phyloP scores from a whole-genome alignment of 2,888 invertebrate genomes.

The Scotopteryx bipunctaria region DNA sequence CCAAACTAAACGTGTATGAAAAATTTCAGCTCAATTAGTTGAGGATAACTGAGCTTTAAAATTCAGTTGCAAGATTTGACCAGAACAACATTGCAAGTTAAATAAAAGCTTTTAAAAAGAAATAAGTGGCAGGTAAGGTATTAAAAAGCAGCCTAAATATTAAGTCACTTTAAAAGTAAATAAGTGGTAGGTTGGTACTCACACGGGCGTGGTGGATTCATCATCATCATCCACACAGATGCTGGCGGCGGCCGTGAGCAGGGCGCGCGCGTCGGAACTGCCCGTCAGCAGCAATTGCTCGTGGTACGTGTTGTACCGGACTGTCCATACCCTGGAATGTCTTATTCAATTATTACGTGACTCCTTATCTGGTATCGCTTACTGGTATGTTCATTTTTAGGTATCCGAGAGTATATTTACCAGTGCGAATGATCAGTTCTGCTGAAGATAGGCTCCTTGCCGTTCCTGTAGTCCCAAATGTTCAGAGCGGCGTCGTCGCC shows the following conservation, averaged over 20 bases:
- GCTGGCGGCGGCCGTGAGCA: conserved; percentile 93
- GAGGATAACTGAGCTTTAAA: too few relatives aligned
- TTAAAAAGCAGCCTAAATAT: too few relatives aligned
- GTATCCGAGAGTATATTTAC: conserved; percentile 78
- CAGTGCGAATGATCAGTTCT: conserved; percentile 94
- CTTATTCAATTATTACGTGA: not conserved
- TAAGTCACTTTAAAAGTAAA: too few relatives aligned
- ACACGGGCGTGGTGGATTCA: conserved; percentile 58
- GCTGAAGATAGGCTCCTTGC: conserved; percentile 89
- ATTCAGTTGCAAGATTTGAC: too few relatives aligned
- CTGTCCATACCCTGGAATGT: conserved; percentile 91
- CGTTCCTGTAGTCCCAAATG: conserved; percentile 97
- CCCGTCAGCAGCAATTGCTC: conserved; percentile 97
- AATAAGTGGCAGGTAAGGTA: too few relatives aligned
- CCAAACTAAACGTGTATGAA: too few relatives aligned
- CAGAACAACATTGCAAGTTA: too few relatives aligned
- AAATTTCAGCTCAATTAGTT: too few relatives aligned
- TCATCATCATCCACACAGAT: conserved; percentile 90
- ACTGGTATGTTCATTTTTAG: too few relatives aligned
- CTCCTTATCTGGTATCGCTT: too few relatives aligned
- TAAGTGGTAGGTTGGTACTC: conserved; percentile 42
- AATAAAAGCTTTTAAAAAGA: too few relatives aligned
- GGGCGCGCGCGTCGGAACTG: conserved; percentile 96
- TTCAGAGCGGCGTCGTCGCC: conserved; percentile 98
- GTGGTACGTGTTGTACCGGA: conserved; percentile 97